Evolutionary conservation across 2,888 invertebrate genomes (phyloP).

Genomic region (Cheilosia soror): DNA sequence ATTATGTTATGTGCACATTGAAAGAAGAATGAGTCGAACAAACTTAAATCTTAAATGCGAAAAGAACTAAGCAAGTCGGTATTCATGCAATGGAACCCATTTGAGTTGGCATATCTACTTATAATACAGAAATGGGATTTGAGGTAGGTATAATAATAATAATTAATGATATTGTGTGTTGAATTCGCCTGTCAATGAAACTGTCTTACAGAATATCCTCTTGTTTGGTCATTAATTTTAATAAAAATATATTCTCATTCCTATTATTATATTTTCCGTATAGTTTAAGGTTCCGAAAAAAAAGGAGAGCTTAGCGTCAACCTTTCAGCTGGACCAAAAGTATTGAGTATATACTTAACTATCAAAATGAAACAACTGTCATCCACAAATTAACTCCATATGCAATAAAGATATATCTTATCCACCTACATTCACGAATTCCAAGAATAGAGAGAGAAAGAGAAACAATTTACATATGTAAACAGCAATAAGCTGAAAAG

Average conservation of each 20-base stretch:
- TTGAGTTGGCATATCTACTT: not conserved
- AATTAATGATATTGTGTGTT: constrained; percentile 29
- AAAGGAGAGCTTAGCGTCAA: too few relatives aligned
- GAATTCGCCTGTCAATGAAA: constrained; percentile 26
- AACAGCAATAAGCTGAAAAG: constrained; percentile 45
- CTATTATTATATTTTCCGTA: not conserved
- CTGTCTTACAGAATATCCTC: not conserved
- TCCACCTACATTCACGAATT: too few relatives aligned
- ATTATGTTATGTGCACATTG: not conserved
- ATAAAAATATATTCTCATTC: not conserved
- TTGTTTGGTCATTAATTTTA: constrained; percentile 18
- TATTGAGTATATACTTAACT: too few relatives aligned
- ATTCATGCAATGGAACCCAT: not conserved
- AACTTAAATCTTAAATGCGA: not conserved
- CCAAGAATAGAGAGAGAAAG: too few relatives aligned
- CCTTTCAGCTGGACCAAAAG: too few relatives aligned
- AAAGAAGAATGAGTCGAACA: not conserved
- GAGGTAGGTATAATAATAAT: constrained; percentile 24
- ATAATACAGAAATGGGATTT: constrained; percentile 16
- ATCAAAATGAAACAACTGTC: too few relatives aligned
- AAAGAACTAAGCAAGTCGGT: too few relatives aligned
- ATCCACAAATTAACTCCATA: too few relatives aligned
- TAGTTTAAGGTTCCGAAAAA: not conserved
- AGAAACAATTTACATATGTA: not conserved
- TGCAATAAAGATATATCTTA: too few relatives aligned